phyloP scores from a whole-genome alignment of 2,797 vertebrate species.

The Pelodytes ibericus region DNA sequence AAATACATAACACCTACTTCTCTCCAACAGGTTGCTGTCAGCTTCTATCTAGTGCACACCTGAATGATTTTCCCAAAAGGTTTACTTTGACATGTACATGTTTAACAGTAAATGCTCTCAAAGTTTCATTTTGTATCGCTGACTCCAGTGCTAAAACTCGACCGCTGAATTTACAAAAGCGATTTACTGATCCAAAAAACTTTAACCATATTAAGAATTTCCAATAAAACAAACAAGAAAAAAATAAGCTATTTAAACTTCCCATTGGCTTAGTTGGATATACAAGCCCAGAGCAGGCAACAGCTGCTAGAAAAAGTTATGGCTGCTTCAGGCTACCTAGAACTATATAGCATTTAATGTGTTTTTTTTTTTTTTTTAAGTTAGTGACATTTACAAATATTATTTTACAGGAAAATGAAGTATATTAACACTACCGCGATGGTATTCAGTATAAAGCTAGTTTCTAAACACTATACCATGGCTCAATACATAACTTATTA shows the following conservation, averaged over 20 bases:
- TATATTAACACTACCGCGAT: no score
- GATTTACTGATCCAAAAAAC: conserved; percentile 13
- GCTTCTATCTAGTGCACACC: conserved; percentile 3
- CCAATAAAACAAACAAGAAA: conserved; percentile 4
- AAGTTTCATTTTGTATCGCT: conserved; percentile 12
- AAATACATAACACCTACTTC: no score
- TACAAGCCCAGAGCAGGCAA: not conserved
- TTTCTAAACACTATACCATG: no score
- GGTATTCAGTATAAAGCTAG: no score
- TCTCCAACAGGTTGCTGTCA: not conserved
- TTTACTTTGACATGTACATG: conserved; percentile 27
- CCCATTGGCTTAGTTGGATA: conserved; percentile 1
- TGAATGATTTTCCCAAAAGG: conserved; percentile 16
- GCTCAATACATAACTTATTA: no score
- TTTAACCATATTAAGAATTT: conserved; percentile 26
- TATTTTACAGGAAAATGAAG: no score
- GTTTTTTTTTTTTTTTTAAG: no score
- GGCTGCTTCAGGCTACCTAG: not conserved
- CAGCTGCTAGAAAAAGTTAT: not conserved
- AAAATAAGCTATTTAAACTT: conserved; percentile 2
- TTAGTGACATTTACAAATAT: no score
- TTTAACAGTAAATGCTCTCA: conserved; percentile 13
- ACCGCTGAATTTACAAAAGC: not conserved
- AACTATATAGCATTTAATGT: not conserved
- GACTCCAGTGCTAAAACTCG: conserved; percentile 3